Conservation (phyloP, 2,113 vertebrate species). For the Vulpes vulpes region DNA sequence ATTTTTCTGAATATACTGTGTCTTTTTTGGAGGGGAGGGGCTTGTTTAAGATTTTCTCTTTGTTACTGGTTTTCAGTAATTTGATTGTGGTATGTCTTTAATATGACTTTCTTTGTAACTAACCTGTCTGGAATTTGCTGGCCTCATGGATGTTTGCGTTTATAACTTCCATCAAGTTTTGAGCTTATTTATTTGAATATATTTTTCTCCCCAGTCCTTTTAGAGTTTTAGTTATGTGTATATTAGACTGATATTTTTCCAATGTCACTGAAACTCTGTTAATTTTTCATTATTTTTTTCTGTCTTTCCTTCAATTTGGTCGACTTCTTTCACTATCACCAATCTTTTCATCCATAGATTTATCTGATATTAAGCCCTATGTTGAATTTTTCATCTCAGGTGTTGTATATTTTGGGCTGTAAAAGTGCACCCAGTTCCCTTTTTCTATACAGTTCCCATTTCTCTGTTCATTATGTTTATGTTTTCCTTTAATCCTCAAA, state of each 20-base stretch:
- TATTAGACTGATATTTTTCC: neutral
- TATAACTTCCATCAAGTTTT: conserved; percentile 18
- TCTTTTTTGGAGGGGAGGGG: neutral
- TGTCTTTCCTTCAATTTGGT: conserved; percentile 6
- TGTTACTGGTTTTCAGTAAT: neutral
- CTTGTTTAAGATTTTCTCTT: neutral
- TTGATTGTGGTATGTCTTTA: neutral
- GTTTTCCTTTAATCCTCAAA: neutral
- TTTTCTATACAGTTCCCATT: neutral
- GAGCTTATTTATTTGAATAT: neutral
- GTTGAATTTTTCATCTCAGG: neutral
- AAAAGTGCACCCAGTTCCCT: neutral
- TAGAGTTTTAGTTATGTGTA: neutral
- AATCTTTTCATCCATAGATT: neutral
- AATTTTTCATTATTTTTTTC: neutral
- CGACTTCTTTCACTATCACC: conserved; percentile 26
- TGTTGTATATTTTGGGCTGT: neutral
- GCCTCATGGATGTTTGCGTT: neutral
- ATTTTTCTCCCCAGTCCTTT: neutral
- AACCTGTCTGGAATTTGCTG: neutral
- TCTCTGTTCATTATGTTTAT: conserved; percentile 23
- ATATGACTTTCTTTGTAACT: conserved; percentile 37
- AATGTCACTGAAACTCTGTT: neutral
- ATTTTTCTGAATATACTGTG: neutral
- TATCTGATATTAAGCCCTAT: neutral